Base-by-base conservation (phyloP, 2,888 invertebrate species). In the Xestia rhomboidea region DNA sequence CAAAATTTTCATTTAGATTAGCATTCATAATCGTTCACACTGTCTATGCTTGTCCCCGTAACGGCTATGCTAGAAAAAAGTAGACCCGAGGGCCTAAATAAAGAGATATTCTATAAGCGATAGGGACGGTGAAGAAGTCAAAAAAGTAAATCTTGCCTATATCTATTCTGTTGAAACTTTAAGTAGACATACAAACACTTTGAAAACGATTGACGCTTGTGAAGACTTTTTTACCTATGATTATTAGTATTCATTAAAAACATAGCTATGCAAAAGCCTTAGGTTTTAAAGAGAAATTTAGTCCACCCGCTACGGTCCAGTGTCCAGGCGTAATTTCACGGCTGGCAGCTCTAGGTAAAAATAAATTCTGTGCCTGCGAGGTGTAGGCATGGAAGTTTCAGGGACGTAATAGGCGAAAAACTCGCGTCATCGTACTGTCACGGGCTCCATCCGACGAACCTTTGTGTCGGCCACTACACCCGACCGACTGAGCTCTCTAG, bases 251-350 rank as follows among this genome's bases (percentile, higher is more conserved):
- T 38, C 27, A 75, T 81, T 67, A 67, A 82, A 80, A 62, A 70
- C 68, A 84, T 71, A 80, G 72, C 41, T 63, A 67, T 77, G 70
- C 68, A 78, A 68, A 77, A 79, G 63, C 41, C 51, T 38, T 68
- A 69, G 68, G 21, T 73, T 70, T 82, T 57, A 80, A 83, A 85
- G 67, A 73, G 41, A 76, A 85, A 81, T 73, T 66, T 27, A 73
- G 79, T 70, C 67, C 66, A 34, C 51, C 24, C 71, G 69, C 41
- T 60, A 72, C 80, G 79, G 71, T 79, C 63, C 74, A 68, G 87
- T 83, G 84, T 88, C 80, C 87, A 83, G 79, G 68, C 80, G 83
- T 89, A 89, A 90, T 90, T 90, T 90, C 85, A 90, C 88, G 90
- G 88, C 72, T 88, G 89, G 83, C 78, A 81, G 83, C 84, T 68